A percentile compares a stretch with the other conserved stretches of the same genome.
Conservation (phyloP, 2,113 vertebrate species). For the Orthonyx spaldingii region DNA sequence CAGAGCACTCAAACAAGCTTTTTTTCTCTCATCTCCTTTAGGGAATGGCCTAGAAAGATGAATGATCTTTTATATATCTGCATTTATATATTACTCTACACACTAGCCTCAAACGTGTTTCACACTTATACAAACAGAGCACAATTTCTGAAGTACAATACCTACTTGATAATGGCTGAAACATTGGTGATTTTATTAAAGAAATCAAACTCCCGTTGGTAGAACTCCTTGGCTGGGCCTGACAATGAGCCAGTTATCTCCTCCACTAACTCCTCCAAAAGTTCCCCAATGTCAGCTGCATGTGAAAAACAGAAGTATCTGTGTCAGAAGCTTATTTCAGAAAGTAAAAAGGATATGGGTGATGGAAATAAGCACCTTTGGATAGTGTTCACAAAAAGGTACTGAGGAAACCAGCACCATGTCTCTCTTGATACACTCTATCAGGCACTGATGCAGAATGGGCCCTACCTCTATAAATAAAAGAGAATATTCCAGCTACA, state of each 20-base stretch:
- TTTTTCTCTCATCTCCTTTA: constrained; percentile 94
- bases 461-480: background rate
- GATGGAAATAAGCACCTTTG: background rate
- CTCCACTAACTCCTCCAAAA: constrained; percentile 90
- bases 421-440: background rate
- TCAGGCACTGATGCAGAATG: background rate
- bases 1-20: constrained; percentile 86
- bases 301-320: background rate
- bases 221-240: constrained; percentile 94
- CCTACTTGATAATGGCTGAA: constrained; percentile 93
- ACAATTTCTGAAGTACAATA: background rate
- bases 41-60: constrained; percentile 83
- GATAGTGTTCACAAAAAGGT: background rate
- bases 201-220: constrained; percentile 96
- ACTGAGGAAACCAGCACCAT: background rate
- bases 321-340: background rate
- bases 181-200: constrained; percentile 97
- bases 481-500: background rate
- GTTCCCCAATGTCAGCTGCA: constrained; percentile 92
- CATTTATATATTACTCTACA: background rate
- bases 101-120: background rate
- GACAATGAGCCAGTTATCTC: constrained; percentile 92
- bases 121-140: background rate
- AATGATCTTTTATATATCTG: background rate
- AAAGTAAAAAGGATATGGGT: background rate